phyloP scores from a whole-genome alignment of 2,797 vertebrate genomes.

The Tolypeutes matacus region DNA sequence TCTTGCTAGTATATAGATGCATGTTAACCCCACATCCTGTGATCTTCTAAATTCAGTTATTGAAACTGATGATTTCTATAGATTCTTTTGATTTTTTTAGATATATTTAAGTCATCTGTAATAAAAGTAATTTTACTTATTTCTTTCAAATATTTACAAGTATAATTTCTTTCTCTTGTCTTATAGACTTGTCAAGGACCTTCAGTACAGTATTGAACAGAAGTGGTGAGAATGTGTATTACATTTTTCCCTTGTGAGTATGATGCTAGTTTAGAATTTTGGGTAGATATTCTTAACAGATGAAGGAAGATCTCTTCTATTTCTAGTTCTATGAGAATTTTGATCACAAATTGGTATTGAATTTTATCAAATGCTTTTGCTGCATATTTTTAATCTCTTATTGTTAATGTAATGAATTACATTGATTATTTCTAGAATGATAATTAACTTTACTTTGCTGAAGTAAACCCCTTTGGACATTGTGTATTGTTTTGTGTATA shows the following conservation, averaged over 20 bases:
- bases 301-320: background rate
- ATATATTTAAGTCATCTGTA: background rate
- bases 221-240: background rate
- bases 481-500: too few species aligned
- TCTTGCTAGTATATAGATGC: too few species aligned
- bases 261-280: background rate
- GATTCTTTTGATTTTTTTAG: background rate
- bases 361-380: background rate
- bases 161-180: background rate
- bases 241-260: background rate
- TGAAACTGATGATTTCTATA: background rate
- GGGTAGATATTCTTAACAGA: background rate
- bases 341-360: background rate
- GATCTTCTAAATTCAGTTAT: too few species aligned
- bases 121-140: conserved; percentile 23
- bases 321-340: background rate
- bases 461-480: background rate
- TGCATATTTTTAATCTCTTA: background rate
- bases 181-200: background rate
- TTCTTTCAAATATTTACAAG: background rate
- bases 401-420: background rate
- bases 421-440: background rate
- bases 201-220: background rate
- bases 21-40: too few species aligned
- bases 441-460: conserved; percentile 4